Conservation (phyloP, 2,797 vertebrate genomes). For the Ceyx erithaca region DNA sequence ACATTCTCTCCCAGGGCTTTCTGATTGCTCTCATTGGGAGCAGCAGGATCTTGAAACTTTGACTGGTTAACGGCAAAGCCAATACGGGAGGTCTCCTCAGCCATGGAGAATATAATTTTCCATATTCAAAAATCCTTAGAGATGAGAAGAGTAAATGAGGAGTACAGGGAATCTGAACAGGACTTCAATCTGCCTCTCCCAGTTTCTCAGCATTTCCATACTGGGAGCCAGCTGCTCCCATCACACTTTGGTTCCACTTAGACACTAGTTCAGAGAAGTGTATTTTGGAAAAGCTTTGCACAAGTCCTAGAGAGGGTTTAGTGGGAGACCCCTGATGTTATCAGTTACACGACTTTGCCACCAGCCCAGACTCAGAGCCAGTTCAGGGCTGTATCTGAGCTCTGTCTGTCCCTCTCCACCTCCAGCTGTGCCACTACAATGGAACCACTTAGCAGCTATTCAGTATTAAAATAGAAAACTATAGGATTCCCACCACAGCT, state of each 20-base stretch:
- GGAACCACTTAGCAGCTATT: not conserved
- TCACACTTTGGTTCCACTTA: not conserved
- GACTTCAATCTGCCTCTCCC: not conserved
- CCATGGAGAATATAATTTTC: rapidly evolving
- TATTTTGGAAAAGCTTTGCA: not conserved
- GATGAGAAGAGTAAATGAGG: not conserved
- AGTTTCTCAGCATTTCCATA: not conserved
- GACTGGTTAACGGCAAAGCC: not conserved
- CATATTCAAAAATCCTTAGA: not conserved
- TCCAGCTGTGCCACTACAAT: not conserved
- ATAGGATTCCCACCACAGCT: not conserved
- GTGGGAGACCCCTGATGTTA: not conserved
- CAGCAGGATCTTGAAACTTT: not conserved
- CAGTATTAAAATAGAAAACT: not conserved
- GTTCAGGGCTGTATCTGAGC: not conserved
- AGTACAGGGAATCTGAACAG: not conserved
- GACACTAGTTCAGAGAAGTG: not conserved
- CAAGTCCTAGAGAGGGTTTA: not conserved
- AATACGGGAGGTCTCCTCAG: not conserved
- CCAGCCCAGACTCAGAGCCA: not conserved
- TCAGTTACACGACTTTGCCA: not conserved
- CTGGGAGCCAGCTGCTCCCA: not conserved
- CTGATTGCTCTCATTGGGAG: not conserved
- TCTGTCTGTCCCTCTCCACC: not conserved
- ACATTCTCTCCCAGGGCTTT: not conserved